Evolutionary conservation across 2,888 invertebrate genomes (phyloP), one percentile per base, ranked within the genome.

Genomic region (Athalia circularis): DNA sequence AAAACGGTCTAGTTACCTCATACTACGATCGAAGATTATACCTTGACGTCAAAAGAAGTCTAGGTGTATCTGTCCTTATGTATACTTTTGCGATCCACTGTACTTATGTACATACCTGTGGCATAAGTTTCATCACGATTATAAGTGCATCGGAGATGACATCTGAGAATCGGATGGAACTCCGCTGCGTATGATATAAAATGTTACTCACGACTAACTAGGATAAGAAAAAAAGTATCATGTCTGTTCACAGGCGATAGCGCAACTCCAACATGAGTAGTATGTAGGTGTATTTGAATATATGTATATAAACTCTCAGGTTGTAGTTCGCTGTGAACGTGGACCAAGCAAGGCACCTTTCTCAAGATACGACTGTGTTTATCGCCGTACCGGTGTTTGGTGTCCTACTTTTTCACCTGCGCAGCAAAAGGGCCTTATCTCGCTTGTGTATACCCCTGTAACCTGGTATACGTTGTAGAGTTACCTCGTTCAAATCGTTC

Each of bases 391-490:
- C 50, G 75, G 61, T 75, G 62, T 75, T 72, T 50, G 29, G 75
- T 62, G 75, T 75, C 75, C 75, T 75, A 75, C 75, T 75, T 75
- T 75, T 75, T 75, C 75, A 75, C 75, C 75, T 64, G 48, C 50
- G 15, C 61, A 75, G 62, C 61, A 64, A 57, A 29, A 59, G 68
- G 57, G 50, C n/a, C 75, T 75, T 75, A 75, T 75, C 75, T 75
- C n/a, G n/a, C n/a, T 59, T 57, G 70, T 45, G 57, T 5, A 47
- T 54, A 11, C 54, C 7, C 54, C 11, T n/a, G n/a, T 54, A 54
- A 54, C n/a, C n/a, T 54, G 54, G 54, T 7, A 54, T 4, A n/a
- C 59, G 5, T 59, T n/a, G 52, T 57, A n/a, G 48, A 48, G 65
- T 48, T 65, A 48, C 65, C 65, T 48, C 8, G 48, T 15, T 65